Evolutionary conservation across 1,140 invertebrate genomes (phyloP), one percentile per base, ranked within the genome.

Genomic region (Rhizoglyphus robini): DNA sequence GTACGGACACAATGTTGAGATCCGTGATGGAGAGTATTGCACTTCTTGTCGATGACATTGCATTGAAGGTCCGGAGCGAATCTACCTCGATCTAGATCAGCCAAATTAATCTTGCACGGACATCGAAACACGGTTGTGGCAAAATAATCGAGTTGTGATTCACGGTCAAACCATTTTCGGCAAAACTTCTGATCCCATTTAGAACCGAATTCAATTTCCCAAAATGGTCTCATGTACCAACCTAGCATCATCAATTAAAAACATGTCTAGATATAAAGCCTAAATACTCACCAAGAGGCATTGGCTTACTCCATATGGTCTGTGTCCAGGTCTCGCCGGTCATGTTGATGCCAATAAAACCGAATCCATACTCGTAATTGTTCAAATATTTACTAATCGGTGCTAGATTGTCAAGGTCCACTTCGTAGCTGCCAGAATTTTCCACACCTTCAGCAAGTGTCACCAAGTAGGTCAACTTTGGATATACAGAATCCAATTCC

Each of bases 1-100:
- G 88, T 91, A 71, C 86, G 84, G 11, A 97, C 90, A 74, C 94
- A 97, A 75, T 96, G 93, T 18, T 87, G 79, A 30, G 90, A 88
- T 25, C 86, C 87, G 69, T 84, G 83, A 73, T 96, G 89, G 74
- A 83, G 82, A 73, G 93, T 96, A 54, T 85, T 85, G 1, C 88
- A 87, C 76, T 93, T 91, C 2, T 87, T 85, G 73, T 93, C 88
- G 4, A 71, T 68, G 71, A 84, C 87, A 74, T 96, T 92, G 73
- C 95, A 97, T 61, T 86, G 84, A 57, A 84, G 83, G 75, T 96
- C 92, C 0, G 93, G 88, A 68, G 92, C 80, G 74, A 86, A 98
- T 23, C 92, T 80, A 11, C 95, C 95, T 74, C 90, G 90, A 72
- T 98, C 93, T 36, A 84, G 78, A 0, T 95, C 74, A 0, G 92